Conservation (phyloP, 2,797 vertebrate species). For the Hirundo rustica region DNA sequence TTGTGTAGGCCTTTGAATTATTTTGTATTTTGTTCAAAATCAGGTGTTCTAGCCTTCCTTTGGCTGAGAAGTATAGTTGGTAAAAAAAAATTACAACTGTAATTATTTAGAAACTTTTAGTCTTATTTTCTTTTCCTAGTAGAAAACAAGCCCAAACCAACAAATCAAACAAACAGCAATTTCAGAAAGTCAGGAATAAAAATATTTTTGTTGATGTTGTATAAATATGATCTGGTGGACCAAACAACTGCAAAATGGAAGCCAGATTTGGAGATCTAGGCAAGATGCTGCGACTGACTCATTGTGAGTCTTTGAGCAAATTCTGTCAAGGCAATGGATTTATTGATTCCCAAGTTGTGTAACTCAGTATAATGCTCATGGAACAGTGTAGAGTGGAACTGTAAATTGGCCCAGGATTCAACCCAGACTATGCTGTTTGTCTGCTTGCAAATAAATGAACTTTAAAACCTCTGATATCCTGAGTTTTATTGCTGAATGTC, state of each 20-base stretch:
- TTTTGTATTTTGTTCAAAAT: not conserved
- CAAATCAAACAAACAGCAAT: not conserved
- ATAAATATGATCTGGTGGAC: not conserved
- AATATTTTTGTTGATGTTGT: not conserved
- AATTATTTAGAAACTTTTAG: not conserved
- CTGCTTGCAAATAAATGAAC: slow-evolving; percentile 31
- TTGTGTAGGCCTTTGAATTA: not conserved
- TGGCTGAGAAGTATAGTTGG: not conserved
- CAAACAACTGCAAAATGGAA: not conserved
- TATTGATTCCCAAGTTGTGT: not conserved
- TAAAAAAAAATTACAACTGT: not conserved
- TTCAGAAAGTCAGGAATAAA: slow-evolving; percentile 8
- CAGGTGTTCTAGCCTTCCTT: not conserved
- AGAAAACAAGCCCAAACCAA: not conserved
- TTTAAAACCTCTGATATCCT: slow-evolving; percentile 13
- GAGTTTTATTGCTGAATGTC: not conserved
- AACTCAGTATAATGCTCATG: not conserved
- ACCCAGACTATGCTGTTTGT: not conserved
- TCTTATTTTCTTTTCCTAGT: slow-evolving; percentile 20
- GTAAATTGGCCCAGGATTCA: not conserved
- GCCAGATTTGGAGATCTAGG: not conserved
- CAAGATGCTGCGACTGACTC: not conserved
- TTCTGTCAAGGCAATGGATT: not conserved
- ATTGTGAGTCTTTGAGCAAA: not conserved
- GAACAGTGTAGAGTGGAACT: not conserved